Conservation (phyloP, 2,113 vertebrate species). For the Eulemur rufifrons region DNA sequence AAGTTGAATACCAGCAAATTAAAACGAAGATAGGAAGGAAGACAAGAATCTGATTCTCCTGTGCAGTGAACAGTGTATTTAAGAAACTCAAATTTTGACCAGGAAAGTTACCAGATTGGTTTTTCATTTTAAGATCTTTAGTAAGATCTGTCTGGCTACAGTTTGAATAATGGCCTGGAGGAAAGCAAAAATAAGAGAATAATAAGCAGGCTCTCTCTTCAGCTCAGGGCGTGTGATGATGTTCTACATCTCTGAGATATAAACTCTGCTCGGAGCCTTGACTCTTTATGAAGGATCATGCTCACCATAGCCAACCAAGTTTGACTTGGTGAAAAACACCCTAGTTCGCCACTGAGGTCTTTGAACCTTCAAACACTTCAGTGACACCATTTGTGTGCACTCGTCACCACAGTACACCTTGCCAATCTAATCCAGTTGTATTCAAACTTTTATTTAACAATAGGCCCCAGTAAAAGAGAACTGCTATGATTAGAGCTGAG, state of each 20-base stretch:
- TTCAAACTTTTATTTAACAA: constrained; percentile 5
- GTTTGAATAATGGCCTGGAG: background rate
- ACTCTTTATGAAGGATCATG: background rate
- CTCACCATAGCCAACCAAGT: background rate
- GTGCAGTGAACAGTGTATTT: background rate
- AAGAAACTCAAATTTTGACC: background rate
- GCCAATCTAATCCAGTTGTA: background rate
- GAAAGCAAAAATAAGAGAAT: background rate
- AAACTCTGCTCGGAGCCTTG: background rate
- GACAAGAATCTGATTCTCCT: background rate
- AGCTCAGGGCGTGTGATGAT: background rate
- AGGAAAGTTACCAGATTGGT: background rate
- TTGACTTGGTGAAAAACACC: background rate
- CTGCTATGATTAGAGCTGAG: background rate
- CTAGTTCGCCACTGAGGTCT: background rate
- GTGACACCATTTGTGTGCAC: background rate
- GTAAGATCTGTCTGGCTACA: background rate
- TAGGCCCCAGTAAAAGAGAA: background rate
- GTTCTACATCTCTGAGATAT: background rate
- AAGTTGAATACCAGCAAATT: background rate
- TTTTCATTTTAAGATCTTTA: background rate
- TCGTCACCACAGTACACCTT: background rate
- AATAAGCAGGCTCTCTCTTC: background rate
- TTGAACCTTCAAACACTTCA: background rate
- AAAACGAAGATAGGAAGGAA: background rate